Evolutionary conservation across 2,113 vertebrate species (phyloP), one percentile per base, ranked within the genome.

Genomic region (Callospermophilus lateralis): DNA sequence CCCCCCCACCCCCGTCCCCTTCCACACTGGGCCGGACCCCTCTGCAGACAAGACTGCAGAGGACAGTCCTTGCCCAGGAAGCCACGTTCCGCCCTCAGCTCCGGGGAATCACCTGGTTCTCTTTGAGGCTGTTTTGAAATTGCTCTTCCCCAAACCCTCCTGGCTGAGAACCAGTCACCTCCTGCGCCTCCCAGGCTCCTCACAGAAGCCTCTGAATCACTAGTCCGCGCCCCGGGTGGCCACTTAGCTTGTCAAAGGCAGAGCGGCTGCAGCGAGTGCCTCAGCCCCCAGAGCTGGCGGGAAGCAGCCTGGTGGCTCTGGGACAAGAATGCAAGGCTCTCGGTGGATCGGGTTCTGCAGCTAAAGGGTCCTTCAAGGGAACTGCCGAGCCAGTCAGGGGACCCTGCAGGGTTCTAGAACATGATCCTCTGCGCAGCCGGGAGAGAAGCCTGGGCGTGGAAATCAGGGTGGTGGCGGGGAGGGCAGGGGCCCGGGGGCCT

Each of bases 261-360:
- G 28, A 61, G 51, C 4, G 0, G n/a, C 1, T 19, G 13, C 1
- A 45, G 73, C n/a, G 1, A 15, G 37, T 2, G 55, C 7, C 45
- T 67, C 0, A 0, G 6, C 22, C 81, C 77, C 3, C 0, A 13
- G 80, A 61, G 93, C 85, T 24, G 65, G 30, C 67, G 7, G 0
- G 15, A 37, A 87, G 84, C 42, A 7, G 70, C 8, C 95, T 4
- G 9, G 92, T 3, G 81, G 77, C 72, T 19, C 0, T 0, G 88
- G 28, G 48, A 55, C 48, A 2, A 6, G 79, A 63, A n/a, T 3
- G 0, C 0, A 0, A 4, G 0, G 1, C 51, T 79, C 1, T 8
- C 2, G 9, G 89, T 84, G 89, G 93, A 78, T 32, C 34, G 26
- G 4, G 10, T 10, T 81, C 78, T 72, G 65, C 4, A 4, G 73